Conservation (phyloP, 2,888 invertebrate genomes). For the Sabatieria punctata region DNA sequence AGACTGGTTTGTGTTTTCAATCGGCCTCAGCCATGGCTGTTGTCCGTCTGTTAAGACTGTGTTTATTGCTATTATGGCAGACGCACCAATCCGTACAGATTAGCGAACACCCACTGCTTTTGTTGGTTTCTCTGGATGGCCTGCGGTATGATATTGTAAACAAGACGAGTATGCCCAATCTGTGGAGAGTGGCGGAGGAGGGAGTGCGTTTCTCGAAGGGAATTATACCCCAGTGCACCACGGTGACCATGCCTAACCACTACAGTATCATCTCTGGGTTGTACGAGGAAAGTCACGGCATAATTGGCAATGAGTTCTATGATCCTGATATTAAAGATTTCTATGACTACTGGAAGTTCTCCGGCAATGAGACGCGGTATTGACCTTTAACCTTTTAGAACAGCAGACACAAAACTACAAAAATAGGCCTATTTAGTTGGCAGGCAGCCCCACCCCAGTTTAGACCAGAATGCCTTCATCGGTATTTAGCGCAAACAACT, state of each 20-base stretch:
- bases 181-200: slow-evolving; percentile 41
- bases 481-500: neutral
- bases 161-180: slow-evolving; percentile 44
- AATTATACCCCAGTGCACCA: slow-evolving; percentile 43
- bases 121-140: slow-evolving; percentile 52
- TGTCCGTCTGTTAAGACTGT: too few species aligned
- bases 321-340: slow-evolving; percentile 35
- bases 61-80: too few species aligned
- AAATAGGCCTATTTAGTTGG: too few species aligned
- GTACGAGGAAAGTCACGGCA: slow-evolving; percentile 51
- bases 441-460: too few species aligned
- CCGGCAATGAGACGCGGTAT: too few species aligned
- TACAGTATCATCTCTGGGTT: slow-evolving; percentile 52
- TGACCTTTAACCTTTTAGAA: too few species aligned
- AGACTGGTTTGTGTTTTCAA: too few species aligned
- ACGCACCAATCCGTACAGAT: too few species aligned
- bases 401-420: too few species aligned
- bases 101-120: slow-evolving; percentile 42
- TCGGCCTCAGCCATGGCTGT: too few species aligned
- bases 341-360: slow-evolving; percentile 25
- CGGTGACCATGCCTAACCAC: slow-evolving; percentile 58
- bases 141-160: slow-evolving; percentile 51
- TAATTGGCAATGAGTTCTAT: slow-evolving; percentile 46
- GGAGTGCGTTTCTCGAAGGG: slow-evolving; percentile 35
- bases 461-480: too few species aligned